phyloP scores from a whole-genome alignment of 2,888 invertebrate species.

The Xanthorhoe spadicearia region DNA sequence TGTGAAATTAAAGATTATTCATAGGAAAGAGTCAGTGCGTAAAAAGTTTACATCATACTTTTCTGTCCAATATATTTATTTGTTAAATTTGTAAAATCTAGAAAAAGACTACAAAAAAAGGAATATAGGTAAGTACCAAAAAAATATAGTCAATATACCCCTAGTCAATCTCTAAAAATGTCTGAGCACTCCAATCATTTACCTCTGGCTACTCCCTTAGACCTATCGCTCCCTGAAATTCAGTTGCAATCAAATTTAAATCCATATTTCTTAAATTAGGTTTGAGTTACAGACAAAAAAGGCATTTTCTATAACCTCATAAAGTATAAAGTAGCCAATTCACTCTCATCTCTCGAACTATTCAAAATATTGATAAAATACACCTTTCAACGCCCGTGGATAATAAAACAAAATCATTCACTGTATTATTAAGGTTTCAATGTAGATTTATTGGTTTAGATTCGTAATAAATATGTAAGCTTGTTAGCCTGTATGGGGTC shows the following conservation, averaged over 20 bases:
- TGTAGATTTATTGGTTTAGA: slow-evolving; percentile 67
- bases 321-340: background rate
- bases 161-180: too few relatives aligned
- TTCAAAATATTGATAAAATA: slow-evolving; percentile 37
- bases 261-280: too few relatives aligned
- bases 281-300: too few relatives aligned
- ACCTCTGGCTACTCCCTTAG: too few relatives aligned
- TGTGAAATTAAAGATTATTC: background rate
- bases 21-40: background rate
- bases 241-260: too few relatives aligned
- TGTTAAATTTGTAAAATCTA: too few relatives aligned
- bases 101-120: too few relatives aligned
- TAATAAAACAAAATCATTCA: slow-evolving; percentile 47
- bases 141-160: too few relatives aligned
- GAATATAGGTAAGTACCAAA: too few relatives aligned
- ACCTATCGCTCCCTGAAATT: too few relatives aligned
- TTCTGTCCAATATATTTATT: too few relatives aligned
- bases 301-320: background rate
- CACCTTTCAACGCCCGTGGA: slow-evolving; percentile 39
- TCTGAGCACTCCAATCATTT: too few relatives aligned
- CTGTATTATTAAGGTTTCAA: slow-evolving; percentile 63
- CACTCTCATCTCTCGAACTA: slow-evolving; percentile 4
- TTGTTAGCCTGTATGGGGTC: slow-evolving; percentile 52
- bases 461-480: slow-evolving; percentile 60
- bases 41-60: background rate